Base-by-base conservation (phyloP, 2,797 vertebrate genomes). In the Coregonus suidteri region DNA sequence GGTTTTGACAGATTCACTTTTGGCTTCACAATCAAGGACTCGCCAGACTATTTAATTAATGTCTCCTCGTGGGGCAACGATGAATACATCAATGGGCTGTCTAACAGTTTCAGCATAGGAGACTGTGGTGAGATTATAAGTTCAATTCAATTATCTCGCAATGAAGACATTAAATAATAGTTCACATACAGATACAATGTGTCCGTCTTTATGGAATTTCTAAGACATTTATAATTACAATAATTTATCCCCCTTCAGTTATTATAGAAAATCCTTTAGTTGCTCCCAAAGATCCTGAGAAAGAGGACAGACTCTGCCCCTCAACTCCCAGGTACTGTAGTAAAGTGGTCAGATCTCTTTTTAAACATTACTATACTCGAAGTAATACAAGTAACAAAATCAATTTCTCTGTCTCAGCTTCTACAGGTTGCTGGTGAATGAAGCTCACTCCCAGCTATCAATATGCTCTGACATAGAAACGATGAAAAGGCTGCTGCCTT, bases 191-290 rank as follows among this genome's bases (percentile, higher is more conserved):
- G 41, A 41, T 9, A 41, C 41, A 41, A 41, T 41, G 41, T 47
- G 41, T 47, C 11, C 9, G 41, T 47, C 41, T 47, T 47, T 47
- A 25, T 25, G 25, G 25, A 25, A 25, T 25, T 25, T 25, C 25
- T 25, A 25, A 25, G 25, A 25, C 25, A 25, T 47, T 47, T 31
- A 20, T 66, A 31, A 20, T 66, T 41, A 71, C 53, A 47, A 2
- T 47, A 1, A 71, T 15, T 9, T 53, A 25, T 47, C 25, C 72
- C n/a, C 31, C 89, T 88, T 75, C 54, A 99, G 98, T 99, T 82
- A 89, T 92, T 25, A 93, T 99, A 79, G 97, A 98, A 93, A 99
- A 98, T 87, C 95, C 97, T 73, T 92, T 99, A 88, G 92, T 99
- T 79, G 88, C 95, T 88, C 92, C 83, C 79, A 99, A 99, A 91